phyloP scores from a whole-genome alignment of 2,888 invertebrate genomes.

The Drosophila pegasa region DNA sequence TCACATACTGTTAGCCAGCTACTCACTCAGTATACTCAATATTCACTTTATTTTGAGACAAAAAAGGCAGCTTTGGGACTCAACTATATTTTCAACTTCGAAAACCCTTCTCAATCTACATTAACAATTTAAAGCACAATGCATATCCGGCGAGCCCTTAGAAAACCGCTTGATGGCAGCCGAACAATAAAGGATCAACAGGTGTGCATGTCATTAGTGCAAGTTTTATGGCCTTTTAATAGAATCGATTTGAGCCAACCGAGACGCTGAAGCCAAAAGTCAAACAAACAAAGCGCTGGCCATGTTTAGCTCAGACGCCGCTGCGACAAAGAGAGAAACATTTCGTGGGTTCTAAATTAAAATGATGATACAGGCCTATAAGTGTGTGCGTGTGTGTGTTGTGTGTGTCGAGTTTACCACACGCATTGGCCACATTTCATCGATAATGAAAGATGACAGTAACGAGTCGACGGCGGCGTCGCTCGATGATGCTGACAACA shows the following conservation, averaged over 20 bases:
- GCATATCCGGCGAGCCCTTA: slow-evolving; percentile 3
- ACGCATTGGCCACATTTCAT: slow-evolving; percentile 76
- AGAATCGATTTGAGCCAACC: slow-evolving; percentile 59
- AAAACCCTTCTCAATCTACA: neutral
- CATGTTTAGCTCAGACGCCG: slow-evolving; percentile 62
- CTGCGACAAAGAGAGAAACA: slow-evolving; percentile 25
- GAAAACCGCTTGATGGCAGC: slow-evolving; percentile 5
- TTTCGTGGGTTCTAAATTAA: slow-evolving; percentile 71
- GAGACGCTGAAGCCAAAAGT: slow-evolving; percentile 13
- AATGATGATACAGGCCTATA: slow-evolving; percentile 41
- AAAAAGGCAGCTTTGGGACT: too few species aligned
- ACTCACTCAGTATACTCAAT: too few species aligned
- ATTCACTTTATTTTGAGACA: too few species aligned
- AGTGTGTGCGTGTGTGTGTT: slow-evolving; percentile 4
- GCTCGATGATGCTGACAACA: slow-evolving; percentile 71
- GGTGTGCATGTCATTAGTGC: slow-evolving; percentile 75
- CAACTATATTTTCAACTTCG: neutral
- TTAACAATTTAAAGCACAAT: slow-evolving; percentile 17
- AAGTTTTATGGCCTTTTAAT: slow-evolving; percentile 74
- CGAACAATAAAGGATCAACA: slow-evolving; percentile 76
- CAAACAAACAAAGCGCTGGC: slow-evolving; percentile 60
- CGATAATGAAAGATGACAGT: slow-evolving; percentile 84
- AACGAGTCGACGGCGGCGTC: slow-evolving; percentile 70
- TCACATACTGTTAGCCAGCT: too few species aligned
- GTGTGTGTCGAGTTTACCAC: slow-evolving; percentile 56